These are phyloP conservation scores for Stenoptilia bipunctidactyla DNA, from an alignment of 2,888 invertebrate species.

Conservation along the genomic window DNA sequence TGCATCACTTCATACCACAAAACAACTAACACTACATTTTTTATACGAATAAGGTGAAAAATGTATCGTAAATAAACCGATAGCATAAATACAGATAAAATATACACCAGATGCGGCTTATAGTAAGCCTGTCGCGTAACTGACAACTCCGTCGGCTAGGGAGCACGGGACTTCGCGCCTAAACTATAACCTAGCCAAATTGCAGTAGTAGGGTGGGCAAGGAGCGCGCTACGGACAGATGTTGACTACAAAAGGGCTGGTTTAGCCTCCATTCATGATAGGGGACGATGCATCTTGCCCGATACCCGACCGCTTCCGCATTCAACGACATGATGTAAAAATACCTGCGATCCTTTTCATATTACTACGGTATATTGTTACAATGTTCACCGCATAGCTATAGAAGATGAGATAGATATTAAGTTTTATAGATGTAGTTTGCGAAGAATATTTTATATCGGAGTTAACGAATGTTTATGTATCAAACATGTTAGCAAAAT, in stretches of 20 bases:
- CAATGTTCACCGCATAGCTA: too few species aligned
- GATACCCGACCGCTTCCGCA: constrained; percentile 41
- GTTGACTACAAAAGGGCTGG: constrained; percentile 37
- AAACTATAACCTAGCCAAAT: constrained; percentile 60
- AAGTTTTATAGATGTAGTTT: too few species aligned
- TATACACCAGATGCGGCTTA: constrained; percentile 33
- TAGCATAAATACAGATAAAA: constrained; percentile 10
- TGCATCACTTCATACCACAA: background rate
- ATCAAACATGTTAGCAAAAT: too few species aligned
- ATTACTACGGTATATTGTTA: too few species aligned
- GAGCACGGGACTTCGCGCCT: constrained; percentile 48
- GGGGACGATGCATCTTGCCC: constrained; percentile 32
- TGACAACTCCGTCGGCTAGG: constrained; percentile 31
- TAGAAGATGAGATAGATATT: too few species aligned
- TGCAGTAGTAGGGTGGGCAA: constrained; percentile 45
- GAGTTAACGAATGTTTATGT: too few species aligned
- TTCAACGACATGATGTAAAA: constrained; percentile 27
- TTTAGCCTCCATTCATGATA: constrained; percentile 47
- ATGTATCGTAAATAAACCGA: too few species aligned
- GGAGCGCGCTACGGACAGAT: constrained; percentile 28
- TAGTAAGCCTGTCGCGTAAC: constrained; percentile 51
- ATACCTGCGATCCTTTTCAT: constrained; percentile 5
- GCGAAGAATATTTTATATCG: too few species aligned
- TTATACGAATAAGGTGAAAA: too few species aligned
- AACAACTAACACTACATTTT: background rate